Conservation (phyloP, 2,888 invertebrate species). For the Copidosoma aretas region DNA sequence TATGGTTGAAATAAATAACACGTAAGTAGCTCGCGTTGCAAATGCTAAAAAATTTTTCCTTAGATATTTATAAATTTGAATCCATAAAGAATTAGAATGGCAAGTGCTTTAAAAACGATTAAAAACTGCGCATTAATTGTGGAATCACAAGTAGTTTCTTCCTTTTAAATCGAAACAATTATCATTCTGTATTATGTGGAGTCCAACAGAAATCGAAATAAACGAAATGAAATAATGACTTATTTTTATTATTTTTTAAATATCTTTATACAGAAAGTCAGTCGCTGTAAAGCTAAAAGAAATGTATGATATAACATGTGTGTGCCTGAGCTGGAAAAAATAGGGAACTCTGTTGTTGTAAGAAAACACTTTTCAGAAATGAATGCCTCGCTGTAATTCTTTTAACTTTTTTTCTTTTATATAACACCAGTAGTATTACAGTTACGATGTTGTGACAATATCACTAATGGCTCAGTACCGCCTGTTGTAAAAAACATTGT, state of each 20-base stretch:
- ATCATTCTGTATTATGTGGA: no score
- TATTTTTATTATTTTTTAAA: not conserved
- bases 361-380: constrained; percentile 44
- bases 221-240: no score
- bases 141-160: constrained; percentile 28
- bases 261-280: constrained; percentile 26
- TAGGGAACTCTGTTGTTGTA: constrained; percentile 27
- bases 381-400: constrained; percentile 30
- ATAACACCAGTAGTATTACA: constrained; percentile 41
- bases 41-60: constrained; percentile 4
- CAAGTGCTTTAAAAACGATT: constrained; percentile 24
- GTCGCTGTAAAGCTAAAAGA: constrained; percentile 17
- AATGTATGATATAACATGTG: constrained; percentile 14
- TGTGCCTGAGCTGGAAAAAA: constrained; percentile 29
- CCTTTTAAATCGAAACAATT: constrained; percentile 11
- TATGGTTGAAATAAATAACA: not conserved
- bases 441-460: constrained; percentile 26
- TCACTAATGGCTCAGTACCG: constrained; percentile 47
- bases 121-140: constrained; percentile 30
- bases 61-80: constrained; percentile 1
- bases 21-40: not conserved
- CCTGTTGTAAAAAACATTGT: constrained; percentile 62
- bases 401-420: constrained; percentile 29
- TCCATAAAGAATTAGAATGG: constrained; percentile 17
- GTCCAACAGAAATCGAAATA: no score